Percentiles rank a stretch among this genome's conserved stretches.
These are phyloP conservation scores for Phoenicopterus ruber DNA, from an alignment of 2,113 vertebrate genomes.

Conservation along the genomic window DNA sequence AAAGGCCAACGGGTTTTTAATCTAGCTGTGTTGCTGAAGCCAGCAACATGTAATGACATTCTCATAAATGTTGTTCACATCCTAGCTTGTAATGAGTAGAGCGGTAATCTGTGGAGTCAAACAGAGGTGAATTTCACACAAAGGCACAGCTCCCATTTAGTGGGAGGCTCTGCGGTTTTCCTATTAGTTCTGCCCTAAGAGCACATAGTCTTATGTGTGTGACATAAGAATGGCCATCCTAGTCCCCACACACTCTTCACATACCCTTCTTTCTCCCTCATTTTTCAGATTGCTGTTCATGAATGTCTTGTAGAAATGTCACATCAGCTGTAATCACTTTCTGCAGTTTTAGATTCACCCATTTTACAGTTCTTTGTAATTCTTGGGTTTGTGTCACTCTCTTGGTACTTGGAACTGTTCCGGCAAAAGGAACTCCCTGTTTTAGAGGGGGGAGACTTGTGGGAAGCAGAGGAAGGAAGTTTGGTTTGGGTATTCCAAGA, in stretches of 20 bases:
- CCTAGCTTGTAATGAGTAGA: neutral
- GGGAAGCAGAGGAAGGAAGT: neutral
- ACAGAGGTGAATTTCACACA: neutral
- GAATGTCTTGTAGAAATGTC: neutral
- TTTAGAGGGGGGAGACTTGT: neutral
- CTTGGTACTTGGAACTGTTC: neutral
- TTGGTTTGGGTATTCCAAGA: neutral
- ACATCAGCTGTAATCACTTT: neutral
- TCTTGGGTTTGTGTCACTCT: neutral
- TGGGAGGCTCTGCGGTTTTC: neutral
- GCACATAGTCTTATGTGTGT: neutral
- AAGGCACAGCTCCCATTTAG: neutral
- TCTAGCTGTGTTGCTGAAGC: neutral
- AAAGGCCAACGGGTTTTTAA: neutral
- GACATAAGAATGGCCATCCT: neutral
- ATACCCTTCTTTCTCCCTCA: neutral
- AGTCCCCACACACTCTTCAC: neutral
- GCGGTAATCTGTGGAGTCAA: neutral
- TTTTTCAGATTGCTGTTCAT: neutral
- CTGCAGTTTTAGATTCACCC: neutral
- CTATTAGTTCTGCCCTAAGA: neutral
- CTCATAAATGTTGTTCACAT: neutral
- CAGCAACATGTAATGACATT: neutral
- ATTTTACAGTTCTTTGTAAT: neutral
- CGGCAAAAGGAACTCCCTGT: neutral